Base-by-base conservation (phyloP, 1,140 invertebrate species). In the Magallana gigas region DNA sequence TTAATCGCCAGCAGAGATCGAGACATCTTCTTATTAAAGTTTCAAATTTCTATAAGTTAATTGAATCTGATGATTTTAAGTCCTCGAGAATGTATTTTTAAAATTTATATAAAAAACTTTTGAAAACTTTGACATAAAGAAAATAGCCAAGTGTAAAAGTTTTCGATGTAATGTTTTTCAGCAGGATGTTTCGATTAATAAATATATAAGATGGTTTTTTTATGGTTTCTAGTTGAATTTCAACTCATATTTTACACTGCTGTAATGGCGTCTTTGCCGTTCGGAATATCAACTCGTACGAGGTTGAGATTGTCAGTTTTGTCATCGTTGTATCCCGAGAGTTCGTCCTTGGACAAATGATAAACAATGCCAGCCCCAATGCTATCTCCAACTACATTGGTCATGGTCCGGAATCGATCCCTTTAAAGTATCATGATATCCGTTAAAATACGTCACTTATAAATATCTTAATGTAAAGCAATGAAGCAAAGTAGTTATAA, bases 331-430 rank as follows among this genome's bases (percentile, higher is more conserved):
- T 85, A 76, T 58, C 87, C 88, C 58, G 92, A 89, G 88, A 94
- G 88, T 93, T 99, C 98, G 16, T 96, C 96, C 94, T 97, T 97
- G 64, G 97, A 98, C 84, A 99, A 96, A 91, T 98, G 96, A 92
- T 98, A 96, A 6, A 99, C 98, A 56, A 99, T 97, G 86, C 98
- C 97, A 58, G 98, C 98, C 64, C 98, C 98, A 71, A 99, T 95
- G 81, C 98, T 97, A 95, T 99, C 98, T 88, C 98, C 98, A 92
- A 99, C 96, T 16, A 99, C 98, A 94, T 99, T 99, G 90, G 99
- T 98, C 88, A 98, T 98, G 64, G 98, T 99, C 83, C 98, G 96
- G 96, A 99, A 98, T 7, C 91, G 86, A 85, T 91, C 91, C 71
- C 91, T 91, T 62, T 12, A 87, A 88, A 23, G 76, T 7, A 76